Base-by-base conservation (phyloP, 2,888 invertebrate species). In the Cryptocheilus praepositus region DNA sequence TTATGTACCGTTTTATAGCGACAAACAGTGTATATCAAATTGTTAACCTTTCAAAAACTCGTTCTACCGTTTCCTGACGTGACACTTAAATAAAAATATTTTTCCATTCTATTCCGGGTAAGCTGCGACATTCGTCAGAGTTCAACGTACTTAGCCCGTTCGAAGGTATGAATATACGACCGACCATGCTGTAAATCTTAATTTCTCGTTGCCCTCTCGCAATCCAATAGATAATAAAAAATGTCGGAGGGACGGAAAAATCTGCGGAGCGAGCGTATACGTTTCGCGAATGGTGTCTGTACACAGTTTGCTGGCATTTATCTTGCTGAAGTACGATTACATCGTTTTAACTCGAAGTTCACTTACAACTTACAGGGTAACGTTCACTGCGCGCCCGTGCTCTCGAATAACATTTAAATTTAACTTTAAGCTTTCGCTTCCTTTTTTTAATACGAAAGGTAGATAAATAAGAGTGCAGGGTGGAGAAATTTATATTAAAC, bases 241-340 rank as follows among this genome's bases (percentile, higher is more conserved):
- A 51, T 66, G 25, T 43, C 25, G 56, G 19, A 62, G 36, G 11
- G 49, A 49, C 62, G 62, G 53, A 62, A 62, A 62, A 66, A 62
- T 55, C n/a, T 19, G 54, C 55, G 54, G 54, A 46, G 61, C 64
- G 11, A 54, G 44, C 45, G 56, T 36, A 25, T 22, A 62, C 43
- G 43, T 49, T 62, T 22, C 13, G 46, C 65, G 36, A 53, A 28
- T 36, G 11, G 36, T 25, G 61, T 49, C 49, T 28, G 46, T 56
- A 36, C 56, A 61, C 18, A 43, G 55, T 62, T 55, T 43, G 49
- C 51, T 62, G 62, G 49, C 56, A 62, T 66, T 22, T 61, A 61
- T 61, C 36, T 51, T 25, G 25, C 55, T 61, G 61, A 62, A 61
- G 51, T 54, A 61, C 53, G 61, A 45, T 61, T 66, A 61, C 64